Percentiles rank a stretch among this genome's conserved stretches.
Evolutionary conservation across 2,888 invertebrate species (phyloP).

Genomic region (Parnassius glacialis): DNA sequence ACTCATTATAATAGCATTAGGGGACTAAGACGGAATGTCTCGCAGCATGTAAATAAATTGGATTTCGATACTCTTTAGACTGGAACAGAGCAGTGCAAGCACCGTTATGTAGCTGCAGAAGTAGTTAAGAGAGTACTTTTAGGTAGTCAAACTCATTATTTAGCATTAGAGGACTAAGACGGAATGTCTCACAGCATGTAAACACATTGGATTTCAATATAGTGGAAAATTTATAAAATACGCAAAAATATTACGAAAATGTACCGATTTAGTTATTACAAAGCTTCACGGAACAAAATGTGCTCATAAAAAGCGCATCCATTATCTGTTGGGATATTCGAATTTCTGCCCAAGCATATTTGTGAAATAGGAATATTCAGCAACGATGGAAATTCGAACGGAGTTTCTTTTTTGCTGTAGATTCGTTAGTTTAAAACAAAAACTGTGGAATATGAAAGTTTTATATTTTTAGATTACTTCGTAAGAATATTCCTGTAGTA

Average conservation of each 20-base stretch:
- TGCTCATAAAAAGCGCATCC: not conserved
- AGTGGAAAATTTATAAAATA: not conserved
- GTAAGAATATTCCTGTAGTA: not conserved
- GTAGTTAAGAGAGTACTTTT: too few species aligned
- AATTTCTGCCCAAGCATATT: constrained; percentile 4
- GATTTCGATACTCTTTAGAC: too few species aligned
- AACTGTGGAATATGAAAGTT: constrained; percentile 6
- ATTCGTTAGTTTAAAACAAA: constrained; percentile 14
- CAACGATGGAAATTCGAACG: constrained; percentile 3
- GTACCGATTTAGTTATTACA: not conserved
- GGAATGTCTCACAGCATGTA: too few species aligned
- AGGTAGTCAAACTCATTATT: too few species aligned
- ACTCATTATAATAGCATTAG: too few species aligned
- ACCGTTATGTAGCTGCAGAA: too few species aligned
- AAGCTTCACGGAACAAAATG: not conserved
- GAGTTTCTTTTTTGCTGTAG: constrained; percentile 5
- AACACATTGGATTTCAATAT: too few species aligned
- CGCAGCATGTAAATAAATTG: too few species aligned
- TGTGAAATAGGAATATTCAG: constrained; percentile 1
- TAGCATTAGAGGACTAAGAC: too few species aligned
- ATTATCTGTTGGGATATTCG: constrained; percentile 2
- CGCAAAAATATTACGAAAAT: not conserved
- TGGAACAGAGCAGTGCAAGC: too few species aligned
- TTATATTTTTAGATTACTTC: constrained; percentile 1
- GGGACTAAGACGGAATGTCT: too few species aligned